Percentiles rank a stretch among this genome's conserved stretches.
These are phyloP conservation scores for Halisarca cf. caerulea DNA, from an alignment of 37 sponge, comb jelly and placozoan species.

Conservation along the genomic window DNA sequence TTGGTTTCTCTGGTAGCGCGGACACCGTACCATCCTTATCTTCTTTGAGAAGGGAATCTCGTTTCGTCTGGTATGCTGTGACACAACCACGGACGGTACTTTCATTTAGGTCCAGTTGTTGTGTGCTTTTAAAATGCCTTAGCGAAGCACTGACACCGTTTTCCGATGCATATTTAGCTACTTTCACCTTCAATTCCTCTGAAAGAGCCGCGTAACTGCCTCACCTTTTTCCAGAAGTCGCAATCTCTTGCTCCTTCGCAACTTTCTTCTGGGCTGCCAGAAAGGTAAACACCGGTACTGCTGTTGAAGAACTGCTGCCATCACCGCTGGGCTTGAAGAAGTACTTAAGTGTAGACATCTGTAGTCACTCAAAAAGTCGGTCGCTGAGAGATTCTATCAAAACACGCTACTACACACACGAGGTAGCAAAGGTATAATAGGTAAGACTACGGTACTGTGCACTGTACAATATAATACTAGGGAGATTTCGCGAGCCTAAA, in stretches of 20 bases:
- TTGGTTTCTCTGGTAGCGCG: slow-evolving; percentile 18
- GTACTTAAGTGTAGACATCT: background rate
- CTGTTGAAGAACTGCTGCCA: slow-evolving; percentile 22
- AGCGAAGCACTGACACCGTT: slow-evolving; percentile 10
- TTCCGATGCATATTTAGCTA: slow-evolving; percentile 18
- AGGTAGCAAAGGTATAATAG: too few relatives aligned
- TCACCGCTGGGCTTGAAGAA: slow-evolving; percentile 4
- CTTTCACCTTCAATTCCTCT: slow-evolving; percentile 22
- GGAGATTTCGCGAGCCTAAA: too few relatives aligned
- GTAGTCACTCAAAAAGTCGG: too few relatives aligned
- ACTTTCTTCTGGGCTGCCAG: slow-evolving; percentile 17
- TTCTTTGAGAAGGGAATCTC: slow-evolving; percentile 6
- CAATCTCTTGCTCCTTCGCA: background rate
- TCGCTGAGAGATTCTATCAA: too few relatives aligned
- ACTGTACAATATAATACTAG: too few relatives aligned
- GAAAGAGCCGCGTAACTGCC: slow-evolving; percentile 12
- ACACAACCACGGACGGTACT: slow-evolving; percentile 24
- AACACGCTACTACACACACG: too few relatives aligned
- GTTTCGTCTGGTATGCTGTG: background rate
- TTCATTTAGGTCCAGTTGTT: slow-evolving; percentile 3
- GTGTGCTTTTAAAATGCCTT: slow-evolving; percentile 18
- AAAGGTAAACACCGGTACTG: slow-evolving; percentile 24
- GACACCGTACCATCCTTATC: background rate
- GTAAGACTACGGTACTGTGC: too few relatives aligned
- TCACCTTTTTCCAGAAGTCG: background rate